phyloP scores from a whole-genome alignment of 2,888 invertebrate genomes.

The Agonopterix alstromeriana region DNA sequence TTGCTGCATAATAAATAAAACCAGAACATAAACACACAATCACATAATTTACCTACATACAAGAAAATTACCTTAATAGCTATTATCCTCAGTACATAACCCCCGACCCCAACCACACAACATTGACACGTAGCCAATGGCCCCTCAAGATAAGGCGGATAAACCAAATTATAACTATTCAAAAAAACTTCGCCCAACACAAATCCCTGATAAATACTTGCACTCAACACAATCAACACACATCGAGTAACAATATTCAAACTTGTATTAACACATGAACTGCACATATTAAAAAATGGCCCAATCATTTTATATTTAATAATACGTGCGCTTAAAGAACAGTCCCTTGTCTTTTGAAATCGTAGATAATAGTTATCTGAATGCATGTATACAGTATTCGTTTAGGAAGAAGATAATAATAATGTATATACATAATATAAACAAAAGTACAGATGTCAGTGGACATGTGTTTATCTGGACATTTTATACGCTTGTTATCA shows the following conservation, averaged over 20 bases:
- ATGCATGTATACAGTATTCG: too few relatives aligned
- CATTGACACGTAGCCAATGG: slow-evolving; percentile 23
- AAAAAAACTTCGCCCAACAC: slow-evolving; percentile 57
- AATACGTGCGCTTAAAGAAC: background rate
- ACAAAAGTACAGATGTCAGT: too few relatives aligned
- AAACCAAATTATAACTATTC: slow-evolving; percentile 52
- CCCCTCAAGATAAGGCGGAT: slow-evolving; percentile 49
- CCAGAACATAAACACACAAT: background rate
- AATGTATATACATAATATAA: too few relatives aligned
- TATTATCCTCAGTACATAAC: slow-evolving; percentile 22
- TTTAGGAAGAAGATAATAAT: too few relatives aligned
- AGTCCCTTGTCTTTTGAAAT: background rate
- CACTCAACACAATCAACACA: slow-evolving; percentile 48
- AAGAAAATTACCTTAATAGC: slow-evolving; percentile 40
- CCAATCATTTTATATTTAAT: slow-evolving; percentile 25
- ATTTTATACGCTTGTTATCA: too few relatives aligned
- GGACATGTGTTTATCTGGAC: too few relatives aligned
- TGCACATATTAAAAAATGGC: slow-evolving; percentile 24
- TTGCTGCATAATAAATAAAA: background rate
- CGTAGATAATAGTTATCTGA: background rate
- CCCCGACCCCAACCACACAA: slow-evolving; percentile 17
- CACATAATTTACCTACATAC: too few relatives aligned
- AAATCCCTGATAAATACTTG: slow-evolving; percentile 54
- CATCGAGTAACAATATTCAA: slow-evolving; percentile 44
- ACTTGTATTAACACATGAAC: slow-evolving; percentile 38